These are phyloP conservation scores for Mastomys coucha DNA, from an alignment of 2,113 vertebrate genomes.

Conservation along the genomic window DNA sequence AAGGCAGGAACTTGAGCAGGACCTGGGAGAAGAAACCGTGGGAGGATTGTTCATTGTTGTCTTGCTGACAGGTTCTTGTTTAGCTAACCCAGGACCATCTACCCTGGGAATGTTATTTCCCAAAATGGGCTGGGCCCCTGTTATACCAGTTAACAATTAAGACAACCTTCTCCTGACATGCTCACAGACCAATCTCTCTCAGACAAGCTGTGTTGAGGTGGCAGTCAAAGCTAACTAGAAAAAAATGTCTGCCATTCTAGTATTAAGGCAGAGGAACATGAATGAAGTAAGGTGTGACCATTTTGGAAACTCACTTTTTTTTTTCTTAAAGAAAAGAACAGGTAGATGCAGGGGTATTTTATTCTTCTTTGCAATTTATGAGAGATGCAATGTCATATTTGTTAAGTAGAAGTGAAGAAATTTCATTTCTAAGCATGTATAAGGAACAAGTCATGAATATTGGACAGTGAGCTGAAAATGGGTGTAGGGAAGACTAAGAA, in stretches of 20 bases:
- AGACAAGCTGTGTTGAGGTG: neutral
- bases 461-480: neutral
- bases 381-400: neutral
- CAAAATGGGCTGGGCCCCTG: neutral
- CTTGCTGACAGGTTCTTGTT: neutral
- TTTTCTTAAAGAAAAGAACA: neutral
- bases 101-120: neutral
- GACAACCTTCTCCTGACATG: neutral
- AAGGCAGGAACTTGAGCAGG: neutral
- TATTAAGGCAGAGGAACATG: neutral
- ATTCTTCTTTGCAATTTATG: neutral
- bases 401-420: neutral
- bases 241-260: neutral
- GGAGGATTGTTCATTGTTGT: neutral
- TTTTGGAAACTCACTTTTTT: neutral
- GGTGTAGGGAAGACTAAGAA: neutral
- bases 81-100: neutral
- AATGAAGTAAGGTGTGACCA: neutral
- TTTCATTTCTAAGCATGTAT: conserved; percentile 13
- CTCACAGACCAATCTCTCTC: neutral
- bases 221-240: neutral
- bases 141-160: too few species aligned
- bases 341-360: neutral
- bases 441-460: neutral
- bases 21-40: neutral